Percentiles rank a stretch among this genome's conserved stretches.
phyloP scores from a whole-genome alignment of 1,140 invertebrate species.

The Mesaphorura yosii region DNA sequence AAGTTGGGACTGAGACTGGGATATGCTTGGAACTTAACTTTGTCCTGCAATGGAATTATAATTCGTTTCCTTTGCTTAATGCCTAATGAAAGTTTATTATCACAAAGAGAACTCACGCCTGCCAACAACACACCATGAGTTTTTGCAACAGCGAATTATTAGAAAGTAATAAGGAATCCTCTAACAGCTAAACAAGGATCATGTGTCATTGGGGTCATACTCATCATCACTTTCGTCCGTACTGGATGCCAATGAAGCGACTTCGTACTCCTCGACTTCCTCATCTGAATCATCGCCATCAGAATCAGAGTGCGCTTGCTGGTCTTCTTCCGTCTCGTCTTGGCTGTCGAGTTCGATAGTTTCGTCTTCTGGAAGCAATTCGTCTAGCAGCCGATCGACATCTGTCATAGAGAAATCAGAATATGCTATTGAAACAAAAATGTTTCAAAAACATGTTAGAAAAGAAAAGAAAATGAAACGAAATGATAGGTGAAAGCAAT shows the following conservation, averaged over 20 bases:
- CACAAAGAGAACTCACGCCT: not conserved
- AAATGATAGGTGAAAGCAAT: not conserved
- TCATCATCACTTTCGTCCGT: not conserved
- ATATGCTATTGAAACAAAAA: not conserved
- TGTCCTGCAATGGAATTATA: not conserved
- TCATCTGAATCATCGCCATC: slow-evolving; percentile 1
- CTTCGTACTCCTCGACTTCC: no score
- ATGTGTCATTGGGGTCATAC: not conserved
- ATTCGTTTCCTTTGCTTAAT: not conserved
- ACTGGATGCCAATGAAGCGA: not conserved
- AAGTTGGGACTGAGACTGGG: no score
- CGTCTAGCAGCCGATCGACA: slow-evolving; percentile 7
- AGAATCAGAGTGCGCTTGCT: not conserved
- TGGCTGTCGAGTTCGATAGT: not conserved
- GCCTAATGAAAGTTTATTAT: not conserved
- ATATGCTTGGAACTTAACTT: no score
- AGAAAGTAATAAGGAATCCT: not conserved
- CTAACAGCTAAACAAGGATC: not conserved
- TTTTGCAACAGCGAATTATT: not conserved
- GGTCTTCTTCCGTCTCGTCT: slow-evolving; percentile 5
- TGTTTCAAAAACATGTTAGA: not conserved
- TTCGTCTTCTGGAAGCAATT: slow-evolving; percentile 1
- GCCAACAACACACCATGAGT: not conserved
- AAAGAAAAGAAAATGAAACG: not conserved
- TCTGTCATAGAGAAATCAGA: not conserved